Evolutionary conservation across 2,888 invertebrate genomes (phyloP).

Genomic region (Callyntrura sp.): DNA sequence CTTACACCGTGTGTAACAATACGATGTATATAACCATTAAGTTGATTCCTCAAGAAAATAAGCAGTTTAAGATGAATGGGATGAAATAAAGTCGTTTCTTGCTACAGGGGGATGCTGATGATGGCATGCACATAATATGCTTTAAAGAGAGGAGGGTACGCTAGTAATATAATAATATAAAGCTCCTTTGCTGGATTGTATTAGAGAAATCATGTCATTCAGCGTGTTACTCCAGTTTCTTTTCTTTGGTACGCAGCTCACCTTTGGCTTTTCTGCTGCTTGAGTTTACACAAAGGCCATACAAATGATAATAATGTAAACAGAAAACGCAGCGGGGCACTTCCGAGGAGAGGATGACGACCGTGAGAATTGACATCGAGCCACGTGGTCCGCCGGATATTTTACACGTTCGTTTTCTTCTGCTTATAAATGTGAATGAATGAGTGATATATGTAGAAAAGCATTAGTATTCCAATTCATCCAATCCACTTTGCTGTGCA

Average conservation of each 20-base stretch:
- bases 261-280: constrained; percentile 65
- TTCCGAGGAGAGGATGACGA: constrained; percentile 82
- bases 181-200: constrained; percentile 5
- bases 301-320: constrained; percentile 76
- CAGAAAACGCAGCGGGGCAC: constrained; percentile 82
- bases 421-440: too few species aligned
- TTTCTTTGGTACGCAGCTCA: constrained; percentile 35
- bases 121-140: constrained; percentile 23
- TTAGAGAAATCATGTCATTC: constrained; percentile 59
- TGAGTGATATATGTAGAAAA: constrained; percentile 7
- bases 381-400: constrained; percentile 81
- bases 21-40: constrained; percentile 17
- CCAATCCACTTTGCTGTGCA: not conserved
- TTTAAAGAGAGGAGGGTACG: constrained; percentile 10
- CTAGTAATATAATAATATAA: not conserved
- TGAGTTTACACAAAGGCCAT: constrained; percentile 28
- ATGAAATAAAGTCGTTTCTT: constrained; percentile 78
- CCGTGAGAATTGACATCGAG: constrained; percentile 83
- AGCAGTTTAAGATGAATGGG: constrained; percentile 64
- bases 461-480: constrained; percentile 35
- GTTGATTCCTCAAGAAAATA: constrained; percentile 61
- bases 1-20: not conserved
- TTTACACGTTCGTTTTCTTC: not conserved
- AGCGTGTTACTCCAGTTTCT: constrained; percentile 69
- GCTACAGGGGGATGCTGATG: constrained; percentile 13